Evolutionary conservation across 1,140 invertebrate genomes (phyloP), one percentile per base, ranked within the genome.

Genomic region (Heliconius eleuchia): DNA sequence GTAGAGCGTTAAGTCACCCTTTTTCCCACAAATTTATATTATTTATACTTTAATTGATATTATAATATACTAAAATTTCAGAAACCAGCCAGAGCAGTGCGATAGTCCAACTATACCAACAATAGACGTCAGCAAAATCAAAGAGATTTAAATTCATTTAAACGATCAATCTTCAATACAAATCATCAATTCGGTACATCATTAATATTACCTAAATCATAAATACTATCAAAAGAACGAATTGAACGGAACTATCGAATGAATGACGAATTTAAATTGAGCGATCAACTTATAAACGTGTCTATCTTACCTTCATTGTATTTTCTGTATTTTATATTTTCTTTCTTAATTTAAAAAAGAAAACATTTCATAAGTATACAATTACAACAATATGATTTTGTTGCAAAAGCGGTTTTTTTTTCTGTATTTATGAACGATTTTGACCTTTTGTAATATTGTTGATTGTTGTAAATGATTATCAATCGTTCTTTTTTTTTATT

Each of bases 61-160:
- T 34, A 71, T 5, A 46, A 46, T 46, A 37, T 37, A 6, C 3
- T 4, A 46, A 37, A 8, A 39, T 76, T 76, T 71, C 87, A 95
- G 96, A 19, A 96, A 96, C 82, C 90, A 93, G 77, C 94, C 95
- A 72, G 84, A 95, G 8, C 87, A 91, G 13, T 96, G 96, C 79
- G 87, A 93, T 73, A 95, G 94, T 82, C 77, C 86, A 7, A 78
- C 84, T n/a, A 95, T 96, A 85, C 95, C 95, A 13, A 79, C 85
- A 19, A 84, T 96, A 73, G 94, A 96, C 83, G 84, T 93, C 34
- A 87, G 71, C 71, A 86, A 76, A 83, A 94, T 91, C 94, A 80
- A 88, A 85, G 90, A 84, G 77, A 19, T 87, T 73, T 78, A 27
- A 66, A 66, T 16, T 0, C 57, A 66, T 66, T 23, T 9, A 23